phyloP scores from a whole-genome alignment of 2,113 vertebrate genomes.

The Nymphicus hollandicus region DNA sequence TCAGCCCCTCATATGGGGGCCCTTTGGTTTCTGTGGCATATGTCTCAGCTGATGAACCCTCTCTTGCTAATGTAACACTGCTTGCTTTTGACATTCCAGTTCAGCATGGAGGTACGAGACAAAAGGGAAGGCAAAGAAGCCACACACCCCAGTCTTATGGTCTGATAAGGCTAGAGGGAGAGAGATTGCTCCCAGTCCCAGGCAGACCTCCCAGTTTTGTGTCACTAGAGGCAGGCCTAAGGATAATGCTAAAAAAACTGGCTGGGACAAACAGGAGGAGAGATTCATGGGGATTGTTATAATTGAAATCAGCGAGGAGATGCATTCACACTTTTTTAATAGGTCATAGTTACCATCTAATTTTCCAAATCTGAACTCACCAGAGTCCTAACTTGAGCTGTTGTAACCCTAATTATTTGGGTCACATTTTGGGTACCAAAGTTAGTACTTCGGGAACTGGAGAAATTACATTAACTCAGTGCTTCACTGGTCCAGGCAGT shows the following conservation, averaged over 20 bases:
- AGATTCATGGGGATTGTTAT: not conserved
- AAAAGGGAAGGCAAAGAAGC: not conserved
- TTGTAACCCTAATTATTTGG: not conserved
- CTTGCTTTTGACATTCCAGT: not conserved
- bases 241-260: not conserved
- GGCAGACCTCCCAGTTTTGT: not conserved
- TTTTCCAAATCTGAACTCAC: not conserved
- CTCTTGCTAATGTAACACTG: accelerated
- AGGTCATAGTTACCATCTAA: not conserved
- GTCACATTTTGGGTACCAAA: not conserved
- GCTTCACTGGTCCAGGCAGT: not conserved
- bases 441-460: not conserved
- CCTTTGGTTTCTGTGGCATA: not conserved
- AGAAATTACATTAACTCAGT: not conserved
- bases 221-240: not conserved
- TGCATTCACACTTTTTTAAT: not conserved
- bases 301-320: not conserved
- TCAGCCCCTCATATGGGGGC: accelerated
- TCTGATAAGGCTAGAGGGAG: not conserved
- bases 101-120: not conserved
- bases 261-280: not conserved
- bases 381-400: not conserved
- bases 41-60: not conserved
- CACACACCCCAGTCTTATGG: not conserved
- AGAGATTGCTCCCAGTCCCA: not conserved